A percentile compares a stretch with the other conserved stretches of the same genome.
These are phyloP conservation scores for Kryphioiulus occultus DNA, from an alignment of 2,888 invertebrate genomes.

Conservation along the genomic window DNA sequence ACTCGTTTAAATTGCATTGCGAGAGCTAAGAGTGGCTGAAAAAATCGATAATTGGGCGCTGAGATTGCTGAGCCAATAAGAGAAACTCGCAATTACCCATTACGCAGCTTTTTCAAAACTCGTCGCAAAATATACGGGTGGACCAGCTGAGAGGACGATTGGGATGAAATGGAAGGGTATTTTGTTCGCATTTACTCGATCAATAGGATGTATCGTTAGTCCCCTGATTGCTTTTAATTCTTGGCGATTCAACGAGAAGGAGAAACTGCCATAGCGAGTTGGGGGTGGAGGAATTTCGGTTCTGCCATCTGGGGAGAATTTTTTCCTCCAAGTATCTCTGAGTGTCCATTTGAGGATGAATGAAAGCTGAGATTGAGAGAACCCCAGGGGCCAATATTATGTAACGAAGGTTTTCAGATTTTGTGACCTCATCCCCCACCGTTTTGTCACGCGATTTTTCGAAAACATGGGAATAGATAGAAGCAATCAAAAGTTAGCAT, in stretches of 20 bases:
- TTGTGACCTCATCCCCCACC: no score
- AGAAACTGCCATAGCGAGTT: not conserved
- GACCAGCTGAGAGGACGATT: not conserved
- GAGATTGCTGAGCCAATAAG: not conserved
- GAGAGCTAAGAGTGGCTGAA: not conserved
- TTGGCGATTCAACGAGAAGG: not conserved
- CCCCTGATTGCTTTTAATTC: not conserved
- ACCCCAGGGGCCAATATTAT: no score
- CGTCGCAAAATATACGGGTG: not conserved
- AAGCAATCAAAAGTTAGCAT: no score
- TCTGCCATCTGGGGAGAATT: no score
- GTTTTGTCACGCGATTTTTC: no score
- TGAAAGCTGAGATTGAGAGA: no score
- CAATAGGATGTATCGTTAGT: not conserved
- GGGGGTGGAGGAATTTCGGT: no score
- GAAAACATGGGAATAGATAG: no score
- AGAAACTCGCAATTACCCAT: constrained; percentile 5
- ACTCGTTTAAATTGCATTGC: not conserved
- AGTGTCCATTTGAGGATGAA: no score
- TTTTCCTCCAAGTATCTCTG: no score
- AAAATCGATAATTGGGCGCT: not conserved
- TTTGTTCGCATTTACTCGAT: not conserved
- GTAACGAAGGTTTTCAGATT: no score
- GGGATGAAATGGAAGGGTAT: not conserved
- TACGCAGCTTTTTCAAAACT: not conserved